Evolutionary conservation across 2,113 vertebrate species (phyloP).

Genomic region (Limnothrissa miodon): DNA sequence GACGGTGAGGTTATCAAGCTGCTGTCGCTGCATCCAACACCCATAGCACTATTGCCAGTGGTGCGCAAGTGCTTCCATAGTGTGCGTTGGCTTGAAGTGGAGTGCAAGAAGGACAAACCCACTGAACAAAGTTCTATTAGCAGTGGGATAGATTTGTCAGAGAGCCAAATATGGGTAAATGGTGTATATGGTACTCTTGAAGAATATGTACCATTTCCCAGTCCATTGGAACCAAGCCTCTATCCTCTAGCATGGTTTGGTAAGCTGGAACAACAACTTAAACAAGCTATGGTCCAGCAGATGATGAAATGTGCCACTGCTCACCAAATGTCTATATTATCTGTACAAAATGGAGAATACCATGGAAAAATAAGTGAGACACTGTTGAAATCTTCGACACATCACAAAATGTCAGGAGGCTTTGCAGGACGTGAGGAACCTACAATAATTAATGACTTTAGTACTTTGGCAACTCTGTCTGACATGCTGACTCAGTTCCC

Average conservation of each 20-base stretch:
- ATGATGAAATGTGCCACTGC: conserved; percentile 62
- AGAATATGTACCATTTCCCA: conserved; percentile 68
- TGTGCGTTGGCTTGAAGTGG: conserved; percentile 61
- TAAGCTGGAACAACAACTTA: conserved; percentile 70
- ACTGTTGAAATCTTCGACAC: not conserved
- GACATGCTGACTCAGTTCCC: conserved; percentile 66
- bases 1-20: conserved; percentile 73
- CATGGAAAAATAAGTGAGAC: not conserved
- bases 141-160: conserved; percentile 22
- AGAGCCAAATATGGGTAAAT: conserved; percentile 49
- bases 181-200: conserved; percentile 65
- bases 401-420: not conserved
- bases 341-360: conserved; percentile 13
- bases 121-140: conserved; percentile 12
- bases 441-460: not conserved
- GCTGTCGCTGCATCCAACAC: conserved; percentile 58
- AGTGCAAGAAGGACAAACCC: conserved; percentile 5
- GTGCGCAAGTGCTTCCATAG: conserved; percentile 74
- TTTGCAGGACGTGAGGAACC: conserved; percentile 18
- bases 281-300: conserved; percentile 55
- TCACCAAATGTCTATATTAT: conserved; percentile 35
- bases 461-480: conserved; percentile 33
- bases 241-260: conserved; percentile 71
- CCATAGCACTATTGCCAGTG: conserved; percentile 61
- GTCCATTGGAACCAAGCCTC: conserved; percentile 55